Evolutionary conservation across 2,797 vertebrate genomes (phyloP).

Genomic region (Paguma larvata): DNA sequence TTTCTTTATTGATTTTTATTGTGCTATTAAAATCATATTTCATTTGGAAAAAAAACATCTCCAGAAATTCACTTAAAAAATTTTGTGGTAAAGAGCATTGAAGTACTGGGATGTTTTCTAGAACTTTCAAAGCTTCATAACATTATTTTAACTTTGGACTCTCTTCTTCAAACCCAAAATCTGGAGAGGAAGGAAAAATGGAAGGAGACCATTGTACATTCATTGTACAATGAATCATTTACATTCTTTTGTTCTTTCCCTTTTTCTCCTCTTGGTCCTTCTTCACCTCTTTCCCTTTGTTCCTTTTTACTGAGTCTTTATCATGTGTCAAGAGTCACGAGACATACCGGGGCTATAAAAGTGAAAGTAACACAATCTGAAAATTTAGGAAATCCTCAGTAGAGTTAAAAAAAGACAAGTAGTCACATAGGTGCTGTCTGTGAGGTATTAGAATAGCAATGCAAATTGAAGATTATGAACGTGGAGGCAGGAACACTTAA

Average conservation of each 20-base stretch:
- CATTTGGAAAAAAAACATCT: background rate
- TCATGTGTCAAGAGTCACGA: background rate
- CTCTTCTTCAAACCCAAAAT: background rate
- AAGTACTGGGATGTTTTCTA: background rate
- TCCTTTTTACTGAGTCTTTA: background rate
- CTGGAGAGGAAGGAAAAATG: background rate
- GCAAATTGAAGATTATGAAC: background rate
- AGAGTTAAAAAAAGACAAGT: background rate
- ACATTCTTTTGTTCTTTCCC: background rate
- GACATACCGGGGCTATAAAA: background rate
- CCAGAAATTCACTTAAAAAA: background rate
- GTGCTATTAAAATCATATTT: background rate
- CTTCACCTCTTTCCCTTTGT: background rate
- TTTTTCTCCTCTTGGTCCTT: background rate
- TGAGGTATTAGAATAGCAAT: background rate
- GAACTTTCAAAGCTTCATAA: background rate
- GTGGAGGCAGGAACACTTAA: background rate
- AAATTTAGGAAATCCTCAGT: background rate
- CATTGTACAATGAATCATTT: background rate
- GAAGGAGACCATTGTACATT: background rate
- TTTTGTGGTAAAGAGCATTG: background rate
- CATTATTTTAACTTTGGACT: constrained; percentile 37
- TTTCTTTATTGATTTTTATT: constrained; percentile 53
- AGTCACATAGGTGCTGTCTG: background rate
- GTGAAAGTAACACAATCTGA: background rate